Evolutionary conservation across 2,888 invertebrate genomes (phyloP).

Genomic region (Pandemis corylana): DNA sequence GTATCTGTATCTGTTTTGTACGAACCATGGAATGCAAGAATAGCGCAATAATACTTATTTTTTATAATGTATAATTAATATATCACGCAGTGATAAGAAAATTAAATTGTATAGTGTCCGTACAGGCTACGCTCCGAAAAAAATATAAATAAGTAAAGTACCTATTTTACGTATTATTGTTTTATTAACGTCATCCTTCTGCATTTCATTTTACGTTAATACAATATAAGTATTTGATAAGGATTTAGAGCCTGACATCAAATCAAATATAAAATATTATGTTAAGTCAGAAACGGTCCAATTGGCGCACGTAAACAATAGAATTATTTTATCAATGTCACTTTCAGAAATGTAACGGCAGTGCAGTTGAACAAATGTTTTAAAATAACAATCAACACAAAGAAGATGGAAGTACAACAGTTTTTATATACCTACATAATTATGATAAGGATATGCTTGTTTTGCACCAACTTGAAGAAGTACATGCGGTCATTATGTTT

Average conservation of each 20-base stretch:
- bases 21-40: not conserved
- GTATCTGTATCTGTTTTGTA: not conserved
- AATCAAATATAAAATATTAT: conserved; percentile 5
- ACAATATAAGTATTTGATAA: conserved; percentile 37
- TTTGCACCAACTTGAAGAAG: conserved; percentile 29
- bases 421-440: not conserved
- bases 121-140: conserved; percentile 36
- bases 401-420: conserved; percentile 9
- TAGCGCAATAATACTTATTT: not conserved
- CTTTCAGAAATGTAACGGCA: conserved; percentile 4
- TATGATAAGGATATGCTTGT: conserved; percentile 34
- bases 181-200: conserved; percentile 34
- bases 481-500: conserved; percentile 19
- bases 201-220: conserved; percentile 28
- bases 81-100: conserved; percentile 14
- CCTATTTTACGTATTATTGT: conserved; percentile 20
- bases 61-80: not conserved
- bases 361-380: conserved; percentile 14
- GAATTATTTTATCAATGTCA: conserved; percentile 19
- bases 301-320: conserved; percentile 8
- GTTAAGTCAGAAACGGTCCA: conserved; percentile 12
- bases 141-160: conserved; percentile 23
- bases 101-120: conserved; percentile 25
- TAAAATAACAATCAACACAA: conserved; percentile 21
- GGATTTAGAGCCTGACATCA: conserved; percentile 17